Evolutionary conservation across 1,140 invertebrate species (phyloP).

Genomic region (Thaumatotibia leucotreta): DNA sequence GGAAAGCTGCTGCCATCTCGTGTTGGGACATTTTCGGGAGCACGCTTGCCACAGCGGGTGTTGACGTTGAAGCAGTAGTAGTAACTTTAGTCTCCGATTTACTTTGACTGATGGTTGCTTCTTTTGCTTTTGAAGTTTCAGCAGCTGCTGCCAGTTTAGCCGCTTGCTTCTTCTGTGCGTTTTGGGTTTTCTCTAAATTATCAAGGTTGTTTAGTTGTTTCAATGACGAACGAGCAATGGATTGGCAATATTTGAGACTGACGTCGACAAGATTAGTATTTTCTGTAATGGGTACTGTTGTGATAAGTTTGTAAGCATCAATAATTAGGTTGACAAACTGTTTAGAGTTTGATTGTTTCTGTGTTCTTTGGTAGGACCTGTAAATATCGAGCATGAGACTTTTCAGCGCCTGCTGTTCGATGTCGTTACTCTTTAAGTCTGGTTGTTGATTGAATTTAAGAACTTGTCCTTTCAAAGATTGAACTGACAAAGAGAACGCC

Average conservation of each 20-base stretch:
- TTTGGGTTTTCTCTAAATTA: conserved; percentile 48
- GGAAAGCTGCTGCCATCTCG: conserved; percentile 57
- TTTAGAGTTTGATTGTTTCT: conserved; percentile 79
- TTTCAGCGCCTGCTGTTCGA: conserved; percentile 64
- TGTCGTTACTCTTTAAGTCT: conserved; percentile 61
- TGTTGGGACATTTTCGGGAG: conserved; percentile 55
- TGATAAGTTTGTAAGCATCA: conserved; percentile 78
- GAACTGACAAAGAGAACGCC: conserved; percentile 83
- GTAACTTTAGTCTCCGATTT: conserved; percentile 25
- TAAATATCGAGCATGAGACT: conserved; percentile 80
- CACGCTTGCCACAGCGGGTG: conserved; percentile 17
- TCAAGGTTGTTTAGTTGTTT: conserved; percentile 51
- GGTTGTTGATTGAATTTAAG: conserved; percentile 65
- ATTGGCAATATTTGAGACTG: conserved; percentile 67
- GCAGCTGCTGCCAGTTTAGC: conserved; percentile 37
- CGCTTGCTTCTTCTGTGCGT: conserved; percentile 50
- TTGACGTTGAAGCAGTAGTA: conserved; percentile 23
- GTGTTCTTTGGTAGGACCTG: conserved; percentile 78
- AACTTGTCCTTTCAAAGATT: conserved; percentile 77
- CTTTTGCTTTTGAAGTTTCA: conserved; percentile 23
- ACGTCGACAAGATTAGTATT: conserved; percentile 64
- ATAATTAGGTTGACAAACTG: conserved; percentile 78
- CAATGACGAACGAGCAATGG: conserved; percentile 15
- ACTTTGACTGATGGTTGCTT: background rate
- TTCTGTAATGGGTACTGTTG: conserved; percentile 48